A percentile compares a stretch with the other conserved stretches of the same genome.
Evolutionary conservation across 2,797 vertebrate genomes (phyloP).

Genomic region (Mormyrops attenuatus): DNA sequence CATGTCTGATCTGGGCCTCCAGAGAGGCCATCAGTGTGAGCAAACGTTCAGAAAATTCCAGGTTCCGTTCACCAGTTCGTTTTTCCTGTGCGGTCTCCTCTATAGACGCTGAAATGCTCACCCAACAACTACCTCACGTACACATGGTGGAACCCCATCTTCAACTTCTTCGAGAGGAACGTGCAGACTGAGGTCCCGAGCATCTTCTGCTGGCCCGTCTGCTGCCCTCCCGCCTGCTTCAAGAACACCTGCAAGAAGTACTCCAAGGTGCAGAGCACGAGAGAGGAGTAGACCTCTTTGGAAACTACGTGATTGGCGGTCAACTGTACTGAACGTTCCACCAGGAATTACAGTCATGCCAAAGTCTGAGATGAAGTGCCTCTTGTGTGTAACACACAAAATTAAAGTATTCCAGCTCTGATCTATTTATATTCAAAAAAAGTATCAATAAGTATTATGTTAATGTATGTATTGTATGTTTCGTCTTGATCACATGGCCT

Average conservation of each 20-base stretch:
- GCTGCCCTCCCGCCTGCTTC: conserved; percentile 88
- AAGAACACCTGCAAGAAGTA: conserved; percentile 95
- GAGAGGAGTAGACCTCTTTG: conserved; percentile 57
- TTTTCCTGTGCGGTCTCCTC: conserved; percentile 16
- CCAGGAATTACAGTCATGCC: conserved; percentile 21
- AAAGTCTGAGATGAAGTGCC: conserved; percentile 8
- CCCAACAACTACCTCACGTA: conserved; percentile 92
- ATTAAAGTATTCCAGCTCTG: not conserved
- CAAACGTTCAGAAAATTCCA: not conserved
- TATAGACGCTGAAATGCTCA: conserved; percentile 82
- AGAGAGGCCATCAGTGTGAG: not conserved
- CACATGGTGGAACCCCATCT: conserved; percentile 96
- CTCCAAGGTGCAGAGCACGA: conserved; percentile 82
- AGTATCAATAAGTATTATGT: not conserved
- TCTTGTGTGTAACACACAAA: not conserved
- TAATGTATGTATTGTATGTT: not conserved
- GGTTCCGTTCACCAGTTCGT: not conserved
- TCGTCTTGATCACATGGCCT: not conserved
- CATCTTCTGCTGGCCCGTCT: conserved; percentile 86
- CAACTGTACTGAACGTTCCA: conserved; percentile 27
- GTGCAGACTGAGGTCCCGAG: conserved; percentile 86
- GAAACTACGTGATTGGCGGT: not conserved
- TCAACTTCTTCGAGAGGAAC: conserved; percentile 92
- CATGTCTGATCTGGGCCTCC: not conserved
- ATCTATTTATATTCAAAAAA: conserved; percentile 9